Evolutionary conservation across 2,113 vertebrate species (phyloP).

Genomic region (Nestor notabilis): DNA sequence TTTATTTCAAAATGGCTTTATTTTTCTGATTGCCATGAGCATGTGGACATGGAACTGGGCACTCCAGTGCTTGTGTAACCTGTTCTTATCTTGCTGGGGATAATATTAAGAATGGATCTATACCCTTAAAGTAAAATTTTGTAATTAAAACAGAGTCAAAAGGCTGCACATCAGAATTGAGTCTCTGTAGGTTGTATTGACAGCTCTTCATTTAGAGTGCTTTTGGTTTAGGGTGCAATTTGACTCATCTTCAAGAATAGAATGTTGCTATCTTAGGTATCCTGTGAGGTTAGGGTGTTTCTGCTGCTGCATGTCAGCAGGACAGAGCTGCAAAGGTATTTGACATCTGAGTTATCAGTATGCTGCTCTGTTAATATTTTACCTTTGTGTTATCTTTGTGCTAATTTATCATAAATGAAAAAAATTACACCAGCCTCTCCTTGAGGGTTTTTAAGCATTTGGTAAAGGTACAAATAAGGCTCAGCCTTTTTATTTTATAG

Average conservation of each 20-base stretch:
- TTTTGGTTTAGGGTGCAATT: background rate
- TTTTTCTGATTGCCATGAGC: background rate
- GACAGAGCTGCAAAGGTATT: accelerated
- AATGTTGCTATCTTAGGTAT: background rate
- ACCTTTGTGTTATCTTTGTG: background rate
- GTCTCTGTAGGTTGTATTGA: background rate
- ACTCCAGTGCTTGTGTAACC: background rate
- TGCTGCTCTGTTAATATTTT: background rate
- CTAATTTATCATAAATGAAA: background rate
- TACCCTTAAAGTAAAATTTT: background rate
- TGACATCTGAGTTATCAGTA: background rate
- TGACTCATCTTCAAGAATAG: background rate
- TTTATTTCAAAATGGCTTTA: background rate
- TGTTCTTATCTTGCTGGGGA: background rate
- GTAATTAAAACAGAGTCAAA: background rate
- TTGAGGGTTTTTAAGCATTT: background rate
- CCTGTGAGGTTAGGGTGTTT: background rate
- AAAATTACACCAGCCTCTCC: accelerated
- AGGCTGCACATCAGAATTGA: background rate
- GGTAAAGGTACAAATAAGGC: background rate
- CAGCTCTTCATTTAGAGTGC: background rate
- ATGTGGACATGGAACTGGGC: background rate
- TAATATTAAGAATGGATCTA: background rate
- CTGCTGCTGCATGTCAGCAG: background rate
- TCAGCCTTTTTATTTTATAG: background rate